phyloP scores from a whole-genome alignment of 2,797 vertebrate genomes.

The Sardinella longiceps region DNA sequence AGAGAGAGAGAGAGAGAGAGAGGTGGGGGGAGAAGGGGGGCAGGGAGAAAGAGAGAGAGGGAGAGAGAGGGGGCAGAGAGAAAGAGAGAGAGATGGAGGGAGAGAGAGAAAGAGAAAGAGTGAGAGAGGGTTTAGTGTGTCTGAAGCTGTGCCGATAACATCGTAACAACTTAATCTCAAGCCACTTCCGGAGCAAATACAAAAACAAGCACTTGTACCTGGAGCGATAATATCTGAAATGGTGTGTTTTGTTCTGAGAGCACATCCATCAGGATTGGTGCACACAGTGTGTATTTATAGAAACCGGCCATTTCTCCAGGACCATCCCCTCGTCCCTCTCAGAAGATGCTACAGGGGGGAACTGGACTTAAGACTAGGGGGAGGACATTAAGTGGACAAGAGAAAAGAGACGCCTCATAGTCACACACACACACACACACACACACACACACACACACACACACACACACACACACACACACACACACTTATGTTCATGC shows the following conservation, averaged over 20 bases:
- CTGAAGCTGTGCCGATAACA: neutral
- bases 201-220: conserved; percentile 8
- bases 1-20: no score
- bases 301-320: neutral
- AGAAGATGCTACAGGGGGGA: neutral
- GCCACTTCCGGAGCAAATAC: neutral
- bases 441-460: neutral
- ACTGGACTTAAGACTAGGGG: neutral
- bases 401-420: neutral
- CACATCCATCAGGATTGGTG: conserved; percentile 12
- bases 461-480: neutral
- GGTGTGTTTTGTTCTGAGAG: conserved; percentile 8
- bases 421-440: neutral
- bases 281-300: neutral
- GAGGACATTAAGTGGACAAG: neutral
- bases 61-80: no score
- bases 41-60: no score
- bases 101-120: neutral
- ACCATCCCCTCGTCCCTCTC: neutral
- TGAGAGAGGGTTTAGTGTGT: neutral
- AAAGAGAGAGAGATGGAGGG: no score
- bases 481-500: neutral
- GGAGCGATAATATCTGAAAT: conserved; percentile 11
- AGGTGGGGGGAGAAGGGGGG: neutral
- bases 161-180: conserved; percentile 21